phyloP scores from a whole-genome alignment of 2,113 vertebrate species.

The Lethenteron camtschaticum region DNA sequence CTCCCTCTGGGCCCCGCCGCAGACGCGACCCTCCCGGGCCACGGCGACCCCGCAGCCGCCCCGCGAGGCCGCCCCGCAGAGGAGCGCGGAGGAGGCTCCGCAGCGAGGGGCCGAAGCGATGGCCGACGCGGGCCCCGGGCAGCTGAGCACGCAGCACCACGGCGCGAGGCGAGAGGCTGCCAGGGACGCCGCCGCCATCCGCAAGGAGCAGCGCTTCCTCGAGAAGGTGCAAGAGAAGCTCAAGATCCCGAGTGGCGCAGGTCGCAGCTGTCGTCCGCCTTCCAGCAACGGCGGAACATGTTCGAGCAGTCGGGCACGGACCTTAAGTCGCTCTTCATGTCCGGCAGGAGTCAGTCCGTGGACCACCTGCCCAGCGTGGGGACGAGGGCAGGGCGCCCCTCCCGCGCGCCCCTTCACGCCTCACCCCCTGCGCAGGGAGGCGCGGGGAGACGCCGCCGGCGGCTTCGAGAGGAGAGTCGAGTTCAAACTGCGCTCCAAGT shows the following conservation, averaged over 20 bases:
- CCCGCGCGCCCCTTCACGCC: constrained; percentile 38
- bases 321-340: constrained; percentile 46
- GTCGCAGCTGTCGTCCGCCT: constrained; percentile 21
- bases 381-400: constrained; percentile 54
- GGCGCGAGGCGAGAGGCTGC: constrained; percentile 40
- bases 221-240: constrained; percentile 74
- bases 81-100: neutral
- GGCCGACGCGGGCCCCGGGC: constrained; percentile 12
- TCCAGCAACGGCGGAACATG: constrained; percentile 29
- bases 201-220: constrained; percentile 46
- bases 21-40: constrained; percentile 20
- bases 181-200: constrained; percentile 21
- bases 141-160: constrained; percentile 29
- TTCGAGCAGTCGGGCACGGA: constrained; percentile 51
- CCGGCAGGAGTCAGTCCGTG: constrained; percentile 39
- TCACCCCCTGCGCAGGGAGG: constrained; percentile 22
- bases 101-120: too few relatives aligned
- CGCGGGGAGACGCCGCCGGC: constrained; percentile 28
- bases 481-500: constrained; percentile 46
- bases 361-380: constrained; percentile 64
- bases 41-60: constrained; percentile 13
- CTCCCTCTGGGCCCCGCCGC: too few relatives aligned
- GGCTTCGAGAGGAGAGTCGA: constrained; percentile 43
- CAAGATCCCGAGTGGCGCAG: constrained; percentile 32
- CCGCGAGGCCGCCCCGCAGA: constrained; percentile 6